Base-by-base conservation (phyloP, 2,113 vertebrate genomes). In the Sigmodon hispidus region DNA sequence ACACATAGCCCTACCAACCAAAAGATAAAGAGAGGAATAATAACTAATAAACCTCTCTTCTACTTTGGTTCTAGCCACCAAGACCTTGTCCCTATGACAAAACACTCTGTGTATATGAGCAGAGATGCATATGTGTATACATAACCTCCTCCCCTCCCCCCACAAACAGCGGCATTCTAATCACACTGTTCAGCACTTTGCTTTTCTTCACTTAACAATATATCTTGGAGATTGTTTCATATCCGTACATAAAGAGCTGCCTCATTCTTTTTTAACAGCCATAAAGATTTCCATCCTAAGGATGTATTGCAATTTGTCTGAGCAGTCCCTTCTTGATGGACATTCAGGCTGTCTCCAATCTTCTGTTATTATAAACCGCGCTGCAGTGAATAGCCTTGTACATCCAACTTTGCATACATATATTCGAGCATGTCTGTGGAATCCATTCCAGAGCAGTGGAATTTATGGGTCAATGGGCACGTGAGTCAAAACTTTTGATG, bases 221-320 rank as follows among this genome's bases (percentile, higher is more conserved):
- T 96, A 97, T 97, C 96, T 97, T 94, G 61, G 86, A 96, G 96
- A 97, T 97, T 92, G 97, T 97, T 97, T 97, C 95, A 96, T 96
- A 97, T 94, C 91, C 83, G 0, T 90, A 85, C 96, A 97, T 97
- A 97, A 97, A 97, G 95, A 97, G 97, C 97, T 96, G 96, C 95
- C 94, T 97, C 96, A 96, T 97, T 97, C 96, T 96, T 96, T 96
- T 95, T 93, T 89, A 98, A 97, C 92, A 95, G 94, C 96, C 97
- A 19, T 97, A 93, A 97, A 97, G 90, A 96, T 97, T 97, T 96
- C 90, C 61, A 91, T 97, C 85, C 96, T 96, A 88, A 83, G 94
- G 73, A 89, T 96, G 95, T 77, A 87, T 19, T 70, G 96, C 96
- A 96, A 95, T 97, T 98, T 97, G 84, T 96, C 91, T 97, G 77